Percentiles rank a stretch among this genome's conserved stretches.
phyloP scores from a whole-genome alignment of 2,888 invertebrate genomes.

The Ctenicera cuprea region DNA sequence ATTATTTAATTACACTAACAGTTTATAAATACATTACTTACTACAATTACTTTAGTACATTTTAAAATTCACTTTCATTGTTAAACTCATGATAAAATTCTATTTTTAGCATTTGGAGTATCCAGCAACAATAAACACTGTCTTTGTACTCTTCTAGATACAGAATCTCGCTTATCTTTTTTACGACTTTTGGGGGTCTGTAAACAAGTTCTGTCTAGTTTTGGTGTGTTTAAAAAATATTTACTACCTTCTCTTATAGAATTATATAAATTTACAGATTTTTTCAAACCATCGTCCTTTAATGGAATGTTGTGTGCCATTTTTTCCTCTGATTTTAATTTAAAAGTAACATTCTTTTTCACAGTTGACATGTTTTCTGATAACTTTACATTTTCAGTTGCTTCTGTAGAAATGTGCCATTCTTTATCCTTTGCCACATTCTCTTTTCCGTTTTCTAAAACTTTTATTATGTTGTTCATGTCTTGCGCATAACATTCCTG shows the following conservation, averaged over 20 bases:
- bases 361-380: not conserved
- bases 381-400: not conserved
- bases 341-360: not conserved
- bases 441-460: not conserved
- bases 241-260: constrained; percentile 15
- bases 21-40: too few relatives aligned
- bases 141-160: constrained; percentile 23
- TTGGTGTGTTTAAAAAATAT: constrained; percentile 10
- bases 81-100: not conserved
- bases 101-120: constrained; percentile 6
- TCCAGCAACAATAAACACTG: constrained; percentile 28
- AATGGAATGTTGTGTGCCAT: not conserved
- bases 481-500: not conserved
- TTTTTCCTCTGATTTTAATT: not conserved
- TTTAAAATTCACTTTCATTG: too few relatives aligned
- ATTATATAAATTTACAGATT: constrained; percentile 26
- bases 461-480: not conserved
- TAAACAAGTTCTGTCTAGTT: constrained; percentile 11
- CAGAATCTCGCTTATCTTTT: not conserved
- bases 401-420: not conserved
- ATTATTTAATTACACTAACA: too few relatives aligned
- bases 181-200: constrained; percentile 2
- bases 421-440: not conserved
- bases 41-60: too few relatives aligned
- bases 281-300: constrained; percentile 20